Base-by-base conservation (phyloP, 2,888 invertebrate species). In the Brassicogethes aeneus region DNA sequence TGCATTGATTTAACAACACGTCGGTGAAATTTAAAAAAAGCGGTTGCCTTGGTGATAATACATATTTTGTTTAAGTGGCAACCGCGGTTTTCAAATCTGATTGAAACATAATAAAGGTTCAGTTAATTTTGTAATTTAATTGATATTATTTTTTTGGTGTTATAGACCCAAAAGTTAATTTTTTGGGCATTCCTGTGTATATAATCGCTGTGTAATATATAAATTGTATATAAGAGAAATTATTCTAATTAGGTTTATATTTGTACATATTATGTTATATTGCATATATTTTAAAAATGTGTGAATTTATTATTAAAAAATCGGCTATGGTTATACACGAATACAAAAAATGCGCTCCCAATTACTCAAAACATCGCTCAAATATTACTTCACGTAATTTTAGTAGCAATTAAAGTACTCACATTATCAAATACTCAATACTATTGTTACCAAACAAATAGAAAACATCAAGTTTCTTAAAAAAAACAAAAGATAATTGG, bases 141-240 rank as follows among this genome's bases (percentile, higher is more conserved):
- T 53, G 52, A 51, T 52, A 51, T 53, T 51, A 53, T 54, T 57
- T 57, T n/a, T 53, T 39, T 16, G 39, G 52, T 59, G 58, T 60
- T 60, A 60, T 54, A 56, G 55, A 57, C 57, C 61, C 62, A 50
- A 13, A 31, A n/a, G n/a, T n/a, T n/a, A n/a, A 33, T 47, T 44
- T 50, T 48, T 48, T 46, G 64, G 65, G 63, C 60, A 63, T 65
- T 65, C 64, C 62, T 61, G 50, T 63, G 61, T 64, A 64, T 43
- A 62, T 61, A 61, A 46, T n/a, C n/a, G n/a, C 53, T 46, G 51
- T 54, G 59, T 56, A 54, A 45, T 31, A 40, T n/a, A n/a, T 40
- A 40, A 14, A 63, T 41, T 68, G 66, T 66, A 67, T 48, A 65
- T 65, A 65, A 64, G 64, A 65, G 65, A 60, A 53, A 39, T 39